phyloP scores from a whole-genome alignment of 2,888 invertebrate species.

The Drosophila merina region DNA sequence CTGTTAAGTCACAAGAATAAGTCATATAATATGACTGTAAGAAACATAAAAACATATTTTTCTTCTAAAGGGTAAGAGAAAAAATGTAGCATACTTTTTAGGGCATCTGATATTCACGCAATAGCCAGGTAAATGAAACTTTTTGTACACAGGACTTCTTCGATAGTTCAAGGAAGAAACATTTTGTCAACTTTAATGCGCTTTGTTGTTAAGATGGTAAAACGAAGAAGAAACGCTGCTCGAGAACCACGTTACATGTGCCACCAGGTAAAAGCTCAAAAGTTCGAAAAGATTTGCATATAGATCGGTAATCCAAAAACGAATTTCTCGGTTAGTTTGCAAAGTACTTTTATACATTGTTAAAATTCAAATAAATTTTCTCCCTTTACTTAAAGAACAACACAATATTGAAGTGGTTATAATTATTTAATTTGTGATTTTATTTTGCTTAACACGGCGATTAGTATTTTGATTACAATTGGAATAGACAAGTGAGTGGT shows the following conservation, averaged over 20 bases:
- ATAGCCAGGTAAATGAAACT: not conserved
- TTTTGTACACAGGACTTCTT: slow-evolving; percentile 38
- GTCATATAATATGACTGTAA: too few relatives aligned
- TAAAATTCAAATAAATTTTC: not conserved
- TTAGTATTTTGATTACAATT: slow-evolving; percentile 46
- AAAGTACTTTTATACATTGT: slow-evolving; percentile 15
- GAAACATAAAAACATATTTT: too few relatives aligned
- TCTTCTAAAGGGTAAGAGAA: not conserved
- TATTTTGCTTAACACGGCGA: slow-evolving; percentile 27
- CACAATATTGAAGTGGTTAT: not conserved
- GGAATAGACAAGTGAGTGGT: slow-evolving; percentile 22
- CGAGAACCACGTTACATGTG: slow-evolving; percentile 33
- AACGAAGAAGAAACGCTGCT: slow-evolving; percentile 21
- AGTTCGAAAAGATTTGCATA: slow-evolving; percentile 52
- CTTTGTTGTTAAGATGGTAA: slow-evolving; percentile 49
- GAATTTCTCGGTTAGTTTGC: slow-evolving; percentile 34
- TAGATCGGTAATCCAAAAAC: slow-evolving; percentile 35
- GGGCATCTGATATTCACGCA: slow-evolving; percentile 25
- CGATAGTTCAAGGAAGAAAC: slow-evolving; percentile 54
- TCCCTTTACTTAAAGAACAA: not conserved
- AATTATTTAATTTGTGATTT: slow-evolving; percentile 3
- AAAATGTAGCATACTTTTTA: slow-evolving; percentile 6
- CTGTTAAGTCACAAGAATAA: too few relatives aligned
- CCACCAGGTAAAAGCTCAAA: slow-evolving; percentile 50
- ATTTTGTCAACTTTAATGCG: slow-evolving; percentile 68